phyloP scores from a whole-genome alignment of 2,113 vertebrate species.

The Antechinus stuartii region DNA sequence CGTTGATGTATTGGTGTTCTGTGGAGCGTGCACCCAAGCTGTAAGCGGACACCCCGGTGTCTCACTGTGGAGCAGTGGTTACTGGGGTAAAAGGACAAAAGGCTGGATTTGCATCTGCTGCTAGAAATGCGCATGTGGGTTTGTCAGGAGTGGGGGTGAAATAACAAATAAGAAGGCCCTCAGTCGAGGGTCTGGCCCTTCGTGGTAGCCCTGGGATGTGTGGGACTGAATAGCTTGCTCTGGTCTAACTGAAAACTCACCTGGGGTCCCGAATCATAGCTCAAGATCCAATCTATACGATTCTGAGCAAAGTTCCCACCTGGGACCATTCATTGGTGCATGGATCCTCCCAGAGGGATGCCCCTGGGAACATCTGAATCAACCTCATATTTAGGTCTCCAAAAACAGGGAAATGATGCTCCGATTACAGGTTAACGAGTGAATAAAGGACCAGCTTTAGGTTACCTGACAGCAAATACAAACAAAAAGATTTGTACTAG shows the following conservation, averaged over 20 bases:
- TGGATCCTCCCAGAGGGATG: not conserved
- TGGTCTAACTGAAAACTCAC: not conserved
- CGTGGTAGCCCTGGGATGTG: not conserved
- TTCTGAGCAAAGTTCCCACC: not conserved
- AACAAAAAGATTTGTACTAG: not conserved
- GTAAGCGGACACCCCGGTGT: not conserved
- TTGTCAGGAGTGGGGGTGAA: not conserved
- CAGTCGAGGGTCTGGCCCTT: not conserved
- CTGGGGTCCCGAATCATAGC: not conserved
- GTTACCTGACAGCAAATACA: not conserved
- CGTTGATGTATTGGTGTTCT: not conserved
- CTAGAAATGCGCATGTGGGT: not conserved
- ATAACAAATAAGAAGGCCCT: not conserved
- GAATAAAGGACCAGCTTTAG: not conserved
- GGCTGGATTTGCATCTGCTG: not conserved
- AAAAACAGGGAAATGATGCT: not conserved
- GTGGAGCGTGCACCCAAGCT: not conserved
- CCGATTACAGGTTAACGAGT: not conserved
- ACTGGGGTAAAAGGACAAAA: not conserved
- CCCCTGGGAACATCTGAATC: not conserved
- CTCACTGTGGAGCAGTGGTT: not conserved
- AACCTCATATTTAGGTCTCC: not conserved
- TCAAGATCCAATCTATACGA: not conserved
- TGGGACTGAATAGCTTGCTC: not conserved
- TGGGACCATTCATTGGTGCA: not conserved